Evolutionary conservation across 2,797 vertebrate species (phyloP), one percentile per base, ranked within the genome.

Genomic region (Esox lucius): DNA sequence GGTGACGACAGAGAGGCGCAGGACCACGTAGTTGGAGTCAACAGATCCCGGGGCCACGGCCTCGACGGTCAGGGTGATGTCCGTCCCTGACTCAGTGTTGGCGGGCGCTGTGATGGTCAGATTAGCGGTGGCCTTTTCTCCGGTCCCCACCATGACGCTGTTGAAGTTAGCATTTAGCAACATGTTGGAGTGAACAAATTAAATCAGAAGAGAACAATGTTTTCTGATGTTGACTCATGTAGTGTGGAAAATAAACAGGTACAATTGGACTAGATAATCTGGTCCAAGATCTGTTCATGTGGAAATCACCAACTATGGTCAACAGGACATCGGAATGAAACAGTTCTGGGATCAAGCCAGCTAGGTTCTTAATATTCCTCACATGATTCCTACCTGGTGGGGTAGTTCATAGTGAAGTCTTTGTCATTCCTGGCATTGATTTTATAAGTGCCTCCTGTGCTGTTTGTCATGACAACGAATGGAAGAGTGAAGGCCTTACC

Each of bases 61-160:
- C 1, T 91, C 87, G 19, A 94, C 71, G 2, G 92, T 94, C 72
- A 95, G 64, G 5, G 91, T 94, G 70, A 91, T 70, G 6, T 92
- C 92, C 4, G 89, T 93, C 76, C 92, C 93, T n/a, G 92, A 82
- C 2, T 68, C 0, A 0, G 86, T 91, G 76, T 24, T 2, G 26
- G 35, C 59, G 56, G 91, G 88, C 15, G 90, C 74, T 0, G 51
- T 86, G 42, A 95, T 84, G 48, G 4, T 87, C 70, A 94, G 2
- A 0, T 73, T 84, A 12, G 65, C 53, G 26, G 89, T 86, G 22
- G 73, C 16, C 35, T 78, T 86, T 70, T 78, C 13, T 68, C 87
- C 89, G 2, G 80, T 71, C 66, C 17, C 78, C 84, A 91, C 42
- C 0, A 0, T 71, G 39, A 92, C 70, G 5, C 92, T 93, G 82